Evolutionary conservation across 2,113 vertebrate species (phyloP).

Genomic region (Antechinus flavipes): DNA sequence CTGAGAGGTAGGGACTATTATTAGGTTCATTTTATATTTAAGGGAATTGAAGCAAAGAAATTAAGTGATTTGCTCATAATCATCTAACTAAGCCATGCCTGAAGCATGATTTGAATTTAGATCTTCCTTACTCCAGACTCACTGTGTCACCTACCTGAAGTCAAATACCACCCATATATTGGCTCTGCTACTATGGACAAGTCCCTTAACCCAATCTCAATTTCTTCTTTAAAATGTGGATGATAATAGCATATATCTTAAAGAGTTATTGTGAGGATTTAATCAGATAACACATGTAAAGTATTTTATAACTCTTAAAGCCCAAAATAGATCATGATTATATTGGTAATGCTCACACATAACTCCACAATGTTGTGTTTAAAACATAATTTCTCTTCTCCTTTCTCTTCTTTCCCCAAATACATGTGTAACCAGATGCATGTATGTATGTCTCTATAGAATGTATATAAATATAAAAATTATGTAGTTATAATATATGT

Average conservation of each 20-base stretch:
- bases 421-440: too few relatives aligned
- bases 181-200: background rate
- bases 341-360: too few relatives aligned
- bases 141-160: background rate
- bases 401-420: too few relatives aligned
- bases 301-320: too few relatives aligned
- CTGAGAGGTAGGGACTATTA: background rate
- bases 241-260: background rate
- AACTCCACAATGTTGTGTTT: too few relatives aligned
- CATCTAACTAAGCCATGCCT: background rate
- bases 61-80: background rate
- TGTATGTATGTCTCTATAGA: too few relatives aligned
- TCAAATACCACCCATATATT: background rate
- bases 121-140: background rate
- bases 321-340: too few relatives aligned
- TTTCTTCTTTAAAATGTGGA: background rate
- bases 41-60: background rate
- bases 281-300: too few relatives aligned
- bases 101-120: background rate
- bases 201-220: background rate
- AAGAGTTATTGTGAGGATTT: background rate
- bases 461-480: too few relatives aligned
- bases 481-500: too few relatives aligned
- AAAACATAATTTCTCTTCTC: too few relatives aligned
- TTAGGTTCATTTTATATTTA: background rate